Percentiles rank a stretch among this genome's conserved stretches.
phyloP scores from a whole-genome alignment of 2,113 vertebrate species.

The Eonycteris spelaea region DNA sequence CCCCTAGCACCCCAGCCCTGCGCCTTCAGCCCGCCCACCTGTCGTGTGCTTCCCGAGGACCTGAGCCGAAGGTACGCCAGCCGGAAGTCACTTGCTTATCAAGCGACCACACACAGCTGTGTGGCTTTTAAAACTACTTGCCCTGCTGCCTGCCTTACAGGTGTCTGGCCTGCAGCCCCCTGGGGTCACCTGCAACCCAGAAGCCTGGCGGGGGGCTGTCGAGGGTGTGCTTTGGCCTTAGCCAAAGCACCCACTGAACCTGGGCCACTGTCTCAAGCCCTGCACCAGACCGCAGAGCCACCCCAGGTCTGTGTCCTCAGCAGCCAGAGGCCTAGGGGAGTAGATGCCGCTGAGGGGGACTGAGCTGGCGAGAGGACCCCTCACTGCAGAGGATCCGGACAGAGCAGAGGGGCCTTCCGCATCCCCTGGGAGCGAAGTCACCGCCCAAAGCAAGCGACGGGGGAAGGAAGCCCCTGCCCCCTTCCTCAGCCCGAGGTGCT shows the following conservation, averaged over 20 bases:
- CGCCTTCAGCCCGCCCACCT: not conserved
- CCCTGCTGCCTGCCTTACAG: not conserved
- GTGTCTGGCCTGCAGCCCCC: not conserved
- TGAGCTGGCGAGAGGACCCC: fast-evolving
- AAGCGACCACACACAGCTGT: fast-evolving
- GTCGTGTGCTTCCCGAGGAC: too few species aligned
- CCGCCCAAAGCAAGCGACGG: not conserved
- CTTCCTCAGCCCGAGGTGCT: not conserved
- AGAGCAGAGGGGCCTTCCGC: not conserved
- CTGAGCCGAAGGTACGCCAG: not conserved
- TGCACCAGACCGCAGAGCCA: not conserved
- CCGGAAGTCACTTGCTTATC: not conserved
- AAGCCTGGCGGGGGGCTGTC: not conserved
- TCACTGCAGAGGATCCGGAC: fast-evolving
- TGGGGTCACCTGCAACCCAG: not conserved
- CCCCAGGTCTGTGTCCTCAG: not conserved
- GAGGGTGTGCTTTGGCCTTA: not conserved
- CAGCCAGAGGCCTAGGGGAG: not conserved
- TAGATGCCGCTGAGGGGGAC: not conserved
- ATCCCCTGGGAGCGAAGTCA: not conserved
- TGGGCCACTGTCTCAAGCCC: not conserved
- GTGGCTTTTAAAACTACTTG: not conserved
- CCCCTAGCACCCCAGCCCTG: not conserved
- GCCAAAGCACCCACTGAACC: not conserved
- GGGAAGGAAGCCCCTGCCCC: not conserved